phyloP scores from a whole-genome alignment of 2,113 vertebrate genomes.

The Melanerpes aurifrons region DNA sequence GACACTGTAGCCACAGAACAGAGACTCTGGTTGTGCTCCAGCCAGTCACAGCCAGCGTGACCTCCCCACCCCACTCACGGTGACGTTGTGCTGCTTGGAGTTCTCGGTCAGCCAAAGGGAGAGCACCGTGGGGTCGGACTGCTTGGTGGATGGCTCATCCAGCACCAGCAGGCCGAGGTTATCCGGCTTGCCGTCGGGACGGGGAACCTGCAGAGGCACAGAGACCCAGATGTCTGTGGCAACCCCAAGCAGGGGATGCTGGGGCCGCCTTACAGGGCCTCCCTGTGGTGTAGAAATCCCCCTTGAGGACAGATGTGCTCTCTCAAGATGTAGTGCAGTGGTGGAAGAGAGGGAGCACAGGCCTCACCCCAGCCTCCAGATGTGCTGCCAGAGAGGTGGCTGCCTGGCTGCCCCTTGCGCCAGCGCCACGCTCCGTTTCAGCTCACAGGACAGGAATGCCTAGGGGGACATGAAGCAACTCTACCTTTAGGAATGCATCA shows the following conservation, averaged over 20 bases:
- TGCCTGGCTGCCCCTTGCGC: not conserved
- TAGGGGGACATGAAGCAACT: not conserved
- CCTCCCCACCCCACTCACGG: conserved; percentile 70
- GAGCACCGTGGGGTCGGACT: conserved; percentile 93
- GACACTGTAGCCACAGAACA: fast-evolving
- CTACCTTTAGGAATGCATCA: conserved; percentile 95
- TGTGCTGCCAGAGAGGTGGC: not conserved
- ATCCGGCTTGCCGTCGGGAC: conserved; percentile 86
- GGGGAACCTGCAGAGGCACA: conserved; percentile 82
- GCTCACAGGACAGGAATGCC: fast-evolving
- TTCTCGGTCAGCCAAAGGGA: conserved; percentile 93
- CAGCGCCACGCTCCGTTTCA: fast-evolving
- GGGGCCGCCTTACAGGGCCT: not conserved
- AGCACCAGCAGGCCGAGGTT: conserved; percentile 88
- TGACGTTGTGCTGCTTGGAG: conserved; percentile 88
- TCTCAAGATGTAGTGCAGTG: not conserved
- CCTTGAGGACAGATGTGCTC: fast-evolving
- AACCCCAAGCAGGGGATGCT: not conserved
- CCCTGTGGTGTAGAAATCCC: not conserved
- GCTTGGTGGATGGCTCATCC: conserved; percentile 93
- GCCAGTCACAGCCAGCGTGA: no score
- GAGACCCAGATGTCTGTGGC: not conserved
- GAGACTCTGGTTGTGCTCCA: not conserved
- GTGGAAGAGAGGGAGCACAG: not conserved
- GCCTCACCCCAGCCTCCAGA: fast-evolving